Conservation (phyloP, 2,113 vertebrate species). For the Dasyprocta punctata region DNA sequence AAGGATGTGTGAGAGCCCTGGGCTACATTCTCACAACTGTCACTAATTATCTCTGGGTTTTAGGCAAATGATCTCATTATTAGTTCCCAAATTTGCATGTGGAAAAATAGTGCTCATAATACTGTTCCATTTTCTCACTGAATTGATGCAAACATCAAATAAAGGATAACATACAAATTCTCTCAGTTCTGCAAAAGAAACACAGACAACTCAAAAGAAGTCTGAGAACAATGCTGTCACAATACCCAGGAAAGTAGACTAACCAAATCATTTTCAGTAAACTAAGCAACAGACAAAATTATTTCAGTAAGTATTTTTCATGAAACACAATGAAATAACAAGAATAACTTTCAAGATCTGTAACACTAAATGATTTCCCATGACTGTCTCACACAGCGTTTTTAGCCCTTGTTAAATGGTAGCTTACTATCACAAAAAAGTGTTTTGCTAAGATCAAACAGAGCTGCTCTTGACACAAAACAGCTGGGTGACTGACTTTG, state of each 20-base stretch:
- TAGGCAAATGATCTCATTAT: background rate
- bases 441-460: background rate
- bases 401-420: background rate
- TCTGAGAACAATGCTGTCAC: background rate
- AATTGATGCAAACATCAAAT: background rate
- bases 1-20: background rate
- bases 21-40: background rate
- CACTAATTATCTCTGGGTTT: background rate
- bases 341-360: background rate
- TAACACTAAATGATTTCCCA: background rate
- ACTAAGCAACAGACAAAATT: background rate
- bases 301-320: constrained; percentile 25
- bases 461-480: background rate
- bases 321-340: background rate
- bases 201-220: background rate
- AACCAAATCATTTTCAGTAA: background rate
- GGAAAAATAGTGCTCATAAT: background rate
- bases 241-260: background rate
- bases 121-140: background rate
- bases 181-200: background rate
- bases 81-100: background rate
- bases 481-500: background rate
- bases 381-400: background rate
- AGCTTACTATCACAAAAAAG: background rate
- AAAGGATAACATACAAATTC: background rate